Evolutionary conservation across 2,888 invertebrate genomes (phyloP).

Genomic region (Macrosiphum euphorbiae): DNA sequence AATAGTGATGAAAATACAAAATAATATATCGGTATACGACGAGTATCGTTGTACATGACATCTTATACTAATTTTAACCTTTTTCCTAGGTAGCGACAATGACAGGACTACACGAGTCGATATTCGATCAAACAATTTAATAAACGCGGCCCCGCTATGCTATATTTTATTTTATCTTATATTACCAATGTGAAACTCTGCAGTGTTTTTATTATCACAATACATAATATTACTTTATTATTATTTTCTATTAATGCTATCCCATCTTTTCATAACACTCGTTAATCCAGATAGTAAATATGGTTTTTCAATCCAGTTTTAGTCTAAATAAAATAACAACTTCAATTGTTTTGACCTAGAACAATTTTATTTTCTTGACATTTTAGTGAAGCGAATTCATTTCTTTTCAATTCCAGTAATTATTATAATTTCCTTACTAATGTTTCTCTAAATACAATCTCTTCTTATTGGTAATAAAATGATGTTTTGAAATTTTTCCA

Average conservation of each 20-base stretch:
- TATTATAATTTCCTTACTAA: background rate
- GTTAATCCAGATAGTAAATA: background rate
- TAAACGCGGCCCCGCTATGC: background rate
- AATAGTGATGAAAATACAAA: background rate
- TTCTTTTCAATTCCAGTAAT: no score
- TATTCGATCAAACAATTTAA: background rate
- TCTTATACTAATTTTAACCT: background rate
- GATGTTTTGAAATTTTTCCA: background rate
- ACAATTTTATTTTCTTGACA: no score
- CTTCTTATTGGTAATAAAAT: background rate
- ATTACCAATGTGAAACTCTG: background rate
- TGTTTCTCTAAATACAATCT: background rate
- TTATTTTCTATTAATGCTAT: background rate
- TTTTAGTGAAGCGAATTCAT: no score
- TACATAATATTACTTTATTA: background rate
- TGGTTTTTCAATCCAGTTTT: background rate
- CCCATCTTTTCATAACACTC: background rate
- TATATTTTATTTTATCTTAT: background rate
- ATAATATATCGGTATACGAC: background rate
- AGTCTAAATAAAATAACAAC: background rate
- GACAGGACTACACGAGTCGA: background rate
- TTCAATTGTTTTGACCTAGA: background rate
- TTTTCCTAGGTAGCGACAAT: background rate
- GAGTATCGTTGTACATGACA: background rate
- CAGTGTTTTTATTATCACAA: background rate